Percentiles rank a stretch among this genome's conserved stretches.
phyloP scores from a whole-genome alignment of 2,113 vertebrate genomes.

The human region DNA sequence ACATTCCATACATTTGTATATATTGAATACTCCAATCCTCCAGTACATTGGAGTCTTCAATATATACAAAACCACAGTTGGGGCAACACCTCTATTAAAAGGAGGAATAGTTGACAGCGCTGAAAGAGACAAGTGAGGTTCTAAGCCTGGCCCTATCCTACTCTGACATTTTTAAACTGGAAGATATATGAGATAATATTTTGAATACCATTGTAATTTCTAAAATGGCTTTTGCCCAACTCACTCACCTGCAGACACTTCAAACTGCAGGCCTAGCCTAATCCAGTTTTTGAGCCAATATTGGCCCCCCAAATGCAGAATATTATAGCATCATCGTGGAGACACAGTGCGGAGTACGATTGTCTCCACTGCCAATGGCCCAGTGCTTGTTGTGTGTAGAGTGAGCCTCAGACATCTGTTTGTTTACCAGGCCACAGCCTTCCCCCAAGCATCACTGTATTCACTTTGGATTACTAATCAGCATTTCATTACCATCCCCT shows the following conservation, averaged over 20 bases:
- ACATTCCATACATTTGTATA: no score
- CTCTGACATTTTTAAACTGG: neutral
- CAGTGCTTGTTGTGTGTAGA: neutral
- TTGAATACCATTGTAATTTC: neutral
- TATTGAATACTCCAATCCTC: neutral
- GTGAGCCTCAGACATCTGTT: neutral
- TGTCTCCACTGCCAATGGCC: neutral
- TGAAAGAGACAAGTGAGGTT: neutral
- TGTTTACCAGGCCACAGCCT: constrained; percentile 12
- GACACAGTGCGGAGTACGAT: neutral
- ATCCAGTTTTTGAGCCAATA: neutral
- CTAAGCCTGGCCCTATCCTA: neutral
- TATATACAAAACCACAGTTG: neutral
- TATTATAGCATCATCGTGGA: neutral
- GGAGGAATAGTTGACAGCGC: neutral
- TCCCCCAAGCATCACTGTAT: neutral
- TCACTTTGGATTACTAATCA: constrained; percentile 23
- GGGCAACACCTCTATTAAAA: neutral
- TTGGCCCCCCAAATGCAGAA: neutral
- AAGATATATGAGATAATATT: neutral
- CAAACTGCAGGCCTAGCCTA: neutral
- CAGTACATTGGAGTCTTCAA: neutral
- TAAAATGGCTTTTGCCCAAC: neutral
- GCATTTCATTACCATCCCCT: neutral
- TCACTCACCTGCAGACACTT: constrained; percentile 44